phyloP scores from a whole-genome alignment of 2,797 vertebrate genomes.

The Triplophysa yarkandensis region DNA sequence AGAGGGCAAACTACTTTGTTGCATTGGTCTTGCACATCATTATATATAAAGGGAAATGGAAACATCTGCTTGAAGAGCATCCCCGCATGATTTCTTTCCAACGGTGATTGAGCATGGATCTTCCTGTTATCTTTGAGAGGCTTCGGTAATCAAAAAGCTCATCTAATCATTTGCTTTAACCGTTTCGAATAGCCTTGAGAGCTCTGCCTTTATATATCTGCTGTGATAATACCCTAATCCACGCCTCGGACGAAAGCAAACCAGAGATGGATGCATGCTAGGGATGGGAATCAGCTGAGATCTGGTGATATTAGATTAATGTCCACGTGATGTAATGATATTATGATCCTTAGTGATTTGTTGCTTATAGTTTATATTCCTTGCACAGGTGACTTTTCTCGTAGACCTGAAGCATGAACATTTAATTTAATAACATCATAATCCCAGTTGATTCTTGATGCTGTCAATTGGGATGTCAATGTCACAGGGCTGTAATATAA shows the following conservation, averaged over 20 bases:
- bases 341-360: neutral
- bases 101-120: neutral
- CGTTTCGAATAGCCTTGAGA: neutral
- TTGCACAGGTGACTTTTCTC: neutral
- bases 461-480: neutral
- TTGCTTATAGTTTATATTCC: neutral
- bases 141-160: constrained; percentile 24
- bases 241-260: neutral
- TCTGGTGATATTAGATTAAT: neutral
- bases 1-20: neutral
- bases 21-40: neutral
- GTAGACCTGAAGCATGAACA: neutral
- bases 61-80: constrained; percentile 27
- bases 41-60: constrained; percentile 8
- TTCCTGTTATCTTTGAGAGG: neutral
- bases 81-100: constrained; percentile 5
- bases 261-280: neutral
- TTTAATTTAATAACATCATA: neutral
- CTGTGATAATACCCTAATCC: constrained; percentile 9
- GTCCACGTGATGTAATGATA: neutral
- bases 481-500: neutral
- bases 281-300: neutral
- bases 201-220: constrained; percentile 1
- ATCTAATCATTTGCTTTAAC: constrained; percentile 22
- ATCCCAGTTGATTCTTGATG: neutral